Conservation (phyloP, 2,888 invertebrate species). For the Platycheirus rosarum region DNA sequence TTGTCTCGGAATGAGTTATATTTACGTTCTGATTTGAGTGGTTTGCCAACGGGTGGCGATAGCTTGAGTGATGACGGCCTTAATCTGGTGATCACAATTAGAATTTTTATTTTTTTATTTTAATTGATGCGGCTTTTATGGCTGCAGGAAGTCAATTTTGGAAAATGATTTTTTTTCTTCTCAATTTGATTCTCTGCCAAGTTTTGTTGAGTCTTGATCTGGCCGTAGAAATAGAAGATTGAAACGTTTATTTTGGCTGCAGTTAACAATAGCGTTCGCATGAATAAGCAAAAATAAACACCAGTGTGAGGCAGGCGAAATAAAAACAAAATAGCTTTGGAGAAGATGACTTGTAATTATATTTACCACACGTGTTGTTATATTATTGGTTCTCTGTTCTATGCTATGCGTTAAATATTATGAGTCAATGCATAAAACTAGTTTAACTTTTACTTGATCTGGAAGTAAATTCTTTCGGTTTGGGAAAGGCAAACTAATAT, state of each 20-base stretch:
- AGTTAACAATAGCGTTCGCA: not conserved
- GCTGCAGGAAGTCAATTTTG: not conserved
- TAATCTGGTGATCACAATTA: not conserved
- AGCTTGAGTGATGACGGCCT: not conserved
- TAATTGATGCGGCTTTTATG: slow-evolving; percentile 2
- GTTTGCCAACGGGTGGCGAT: not conserved
- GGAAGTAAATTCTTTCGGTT: no score
- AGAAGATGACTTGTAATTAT: no score
- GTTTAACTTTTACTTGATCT: no score
- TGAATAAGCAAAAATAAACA: not conserved
- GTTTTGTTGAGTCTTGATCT: not conserved
- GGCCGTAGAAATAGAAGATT: not conserved
- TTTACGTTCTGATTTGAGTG: not conserved
- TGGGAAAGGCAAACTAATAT: no score
- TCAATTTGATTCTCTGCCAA: not conserved
- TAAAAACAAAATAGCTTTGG: not conserved
- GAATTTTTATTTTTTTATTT: no score
- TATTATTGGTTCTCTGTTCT: no score
- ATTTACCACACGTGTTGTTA: no score
- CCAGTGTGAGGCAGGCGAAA: not conserved
- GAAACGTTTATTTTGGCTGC: not conserved
- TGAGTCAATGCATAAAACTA: no score
- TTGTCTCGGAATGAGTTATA: not conserved
- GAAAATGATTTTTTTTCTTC: not conserved
- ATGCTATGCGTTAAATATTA: no score